phyloP scores from a whole-genome alignment of 2,888 invertebrate genomes.

The Schizotus pectinicornis region DNA sequence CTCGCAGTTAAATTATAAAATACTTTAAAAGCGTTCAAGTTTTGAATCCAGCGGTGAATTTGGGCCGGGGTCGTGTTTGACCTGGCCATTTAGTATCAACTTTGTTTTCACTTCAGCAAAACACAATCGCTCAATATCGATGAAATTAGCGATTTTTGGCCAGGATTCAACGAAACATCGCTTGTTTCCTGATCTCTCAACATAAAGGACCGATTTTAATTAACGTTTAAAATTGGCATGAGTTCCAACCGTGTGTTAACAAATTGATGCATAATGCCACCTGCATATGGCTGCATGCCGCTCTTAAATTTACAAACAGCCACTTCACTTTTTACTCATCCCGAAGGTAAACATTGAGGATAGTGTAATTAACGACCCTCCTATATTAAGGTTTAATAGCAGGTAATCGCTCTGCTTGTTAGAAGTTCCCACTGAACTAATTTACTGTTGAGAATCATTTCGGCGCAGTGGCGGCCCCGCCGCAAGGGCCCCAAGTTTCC shows the following conservation, averaged over 20 bases:
- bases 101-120: slow-evolving; percentile 8
- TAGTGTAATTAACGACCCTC: slow-evolving; percentile 9
- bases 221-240: neutral
- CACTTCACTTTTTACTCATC: slow-evolving; percentile 3
- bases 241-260: neutral
- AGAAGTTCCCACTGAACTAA: slow-evolving; percentile 6
- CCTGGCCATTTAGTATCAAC: slow-evolving; percentile 15
- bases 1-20: slow-evolving; percentile 19
- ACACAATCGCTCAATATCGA: slow-evolving; percentile 2
- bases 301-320: neutral
- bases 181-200: neutral
- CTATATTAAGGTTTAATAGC: slow-evolving; percentile 7
- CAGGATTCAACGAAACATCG: neutral
- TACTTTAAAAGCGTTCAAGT: slow-evolving; percentile 21
- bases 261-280: neutral
- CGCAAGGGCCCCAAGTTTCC: neutral
- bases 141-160: slow-evolving; percentile 3
- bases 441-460: slow-evolving; percentile 2
- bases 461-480: neutral
- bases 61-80: slow-evolving; percentile 11
- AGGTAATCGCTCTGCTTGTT: slow-evolving; percentile 13
- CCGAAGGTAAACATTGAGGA: slow-evolving; percentile 1
- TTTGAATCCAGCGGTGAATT: slow-evolving; percentile 14
- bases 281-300: neutral
- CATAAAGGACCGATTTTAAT: neutral